phyloP scores from a whole-genome alignment of 1,140 invertebrate genomes.

The Drosophila bocqueti region DNA sequence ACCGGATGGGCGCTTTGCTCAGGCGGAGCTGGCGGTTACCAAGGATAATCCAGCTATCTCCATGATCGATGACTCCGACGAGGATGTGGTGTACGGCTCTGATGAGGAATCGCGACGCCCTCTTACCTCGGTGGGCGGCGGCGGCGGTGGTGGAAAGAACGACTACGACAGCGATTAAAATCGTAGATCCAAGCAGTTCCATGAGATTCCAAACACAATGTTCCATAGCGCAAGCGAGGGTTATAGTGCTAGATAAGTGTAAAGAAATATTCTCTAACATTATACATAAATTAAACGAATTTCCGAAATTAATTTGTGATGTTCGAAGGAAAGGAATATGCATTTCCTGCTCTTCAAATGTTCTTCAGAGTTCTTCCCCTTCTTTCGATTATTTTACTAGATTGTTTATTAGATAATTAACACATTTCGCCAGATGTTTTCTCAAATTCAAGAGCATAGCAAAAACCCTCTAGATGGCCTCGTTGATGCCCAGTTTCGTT shows the following conservation, averaged over 20 bases:
- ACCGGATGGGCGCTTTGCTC: constrained; percentile 91
- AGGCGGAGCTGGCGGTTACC: constrained; percentile 94
- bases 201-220: constrained; percentile 30
- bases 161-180: constrained; percentile 89
- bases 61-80: constrained; percentile 99
- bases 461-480: constrained; percentile 49
- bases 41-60: constrained; percentile 99
- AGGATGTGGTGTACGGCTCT: constrained; percentile 98
- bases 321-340: neutral
- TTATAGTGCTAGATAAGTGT: constrained; percentile 54
- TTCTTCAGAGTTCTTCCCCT: neutral
- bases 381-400: constrained; percentile 63
- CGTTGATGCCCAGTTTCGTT: constrained; percentile 66
- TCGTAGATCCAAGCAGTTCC: neutral
- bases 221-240: constrained; percentile 49
- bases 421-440: constrained; percentile 69
- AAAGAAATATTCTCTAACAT: constrained; percentile 54
- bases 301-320: constrained; percentile 21
- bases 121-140: constrained; percentile 85
- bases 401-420: constrained; percentile 81
- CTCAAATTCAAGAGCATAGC: constrained; percentile 29
- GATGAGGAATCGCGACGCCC: constrained; percentile 94
- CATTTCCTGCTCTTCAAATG: neutral
- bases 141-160: constrained; percentile 85
- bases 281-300: constrained; percentile 49